These are phyloP conservation scores for Acipenser ruthenus DNA, from an alignment of 2,797 vertebrate genomes.

Conservation along the genomic window DNA sequence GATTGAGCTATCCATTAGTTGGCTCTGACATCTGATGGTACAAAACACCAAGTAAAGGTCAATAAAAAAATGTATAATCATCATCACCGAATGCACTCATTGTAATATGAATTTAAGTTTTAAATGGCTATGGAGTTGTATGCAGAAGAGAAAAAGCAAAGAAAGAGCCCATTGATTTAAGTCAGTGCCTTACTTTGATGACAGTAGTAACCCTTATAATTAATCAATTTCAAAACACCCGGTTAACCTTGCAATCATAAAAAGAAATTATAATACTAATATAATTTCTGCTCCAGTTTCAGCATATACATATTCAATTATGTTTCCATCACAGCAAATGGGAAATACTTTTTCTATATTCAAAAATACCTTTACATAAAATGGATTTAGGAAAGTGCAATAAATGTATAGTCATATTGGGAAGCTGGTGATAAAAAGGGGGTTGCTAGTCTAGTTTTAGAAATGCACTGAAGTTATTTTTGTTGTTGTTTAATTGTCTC, in stretches of 20 bases:
- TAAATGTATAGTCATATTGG: no score
- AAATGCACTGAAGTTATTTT: no score
- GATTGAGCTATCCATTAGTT: constrained; percentile 12
- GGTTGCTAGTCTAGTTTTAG: no score
- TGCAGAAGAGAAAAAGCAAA: no score
- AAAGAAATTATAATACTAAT: constrained; percentile 18
- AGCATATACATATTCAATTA: constrained; percentile 3
- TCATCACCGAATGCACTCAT: neutral
- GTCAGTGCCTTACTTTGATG: constrained; percentile 18
- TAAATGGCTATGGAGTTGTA: neutral
- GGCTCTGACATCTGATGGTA: constrained; percentile 6
- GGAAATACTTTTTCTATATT: no score
- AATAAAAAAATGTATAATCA: neutral
- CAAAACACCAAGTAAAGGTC: constrained; percentile 14
- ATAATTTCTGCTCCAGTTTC: neutral
- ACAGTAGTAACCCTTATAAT: constrained; percentile 9
- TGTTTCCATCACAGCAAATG: neutral
- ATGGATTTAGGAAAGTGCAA: no score
- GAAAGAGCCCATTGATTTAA: no score
- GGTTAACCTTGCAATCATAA: constrained; percentile 10
- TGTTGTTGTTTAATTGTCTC: no score
- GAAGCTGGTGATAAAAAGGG: no score
- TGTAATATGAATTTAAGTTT: constrained; percentile 6
- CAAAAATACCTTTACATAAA: no score
- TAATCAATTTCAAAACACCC: constrained; percentile 21